A percentile compares a stretch with the other conserved stretches of the same genome.
These are phyloP conservation scores for Passer montanus DNA, from an alignment of 2,113 vertebrate genomes.

Conservation along the genomic window DNA sequence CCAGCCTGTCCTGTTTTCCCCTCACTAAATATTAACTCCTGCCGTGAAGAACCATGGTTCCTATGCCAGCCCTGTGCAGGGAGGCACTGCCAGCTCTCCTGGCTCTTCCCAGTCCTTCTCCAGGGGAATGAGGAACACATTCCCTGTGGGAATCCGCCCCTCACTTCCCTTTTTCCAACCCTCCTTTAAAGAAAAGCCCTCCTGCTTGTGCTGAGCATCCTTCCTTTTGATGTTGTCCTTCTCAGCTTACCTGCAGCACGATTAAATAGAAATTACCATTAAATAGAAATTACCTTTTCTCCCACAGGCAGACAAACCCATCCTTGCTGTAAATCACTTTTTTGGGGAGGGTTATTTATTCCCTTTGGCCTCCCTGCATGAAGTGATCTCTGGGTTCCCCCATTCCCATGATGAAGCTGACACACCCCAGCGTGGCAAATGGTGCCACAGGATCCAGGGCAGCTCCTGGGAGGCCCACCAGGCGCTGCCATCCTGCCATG, in stretches of 20 bases:
- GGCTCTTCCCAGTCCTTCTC: not conserved
- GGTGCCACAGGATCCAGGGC: not conserved
- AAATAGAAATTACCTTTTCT: not conserved
- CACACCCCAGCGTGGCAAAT: not conserved
- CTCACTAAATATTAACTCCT: not conserved
- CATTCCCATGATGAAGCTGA: slow-evolving; percentile 5
- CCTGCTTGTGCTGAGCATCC: not conserved
- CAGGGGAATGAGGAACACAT: not conserved
- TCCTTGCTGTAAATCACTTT: not conserved
- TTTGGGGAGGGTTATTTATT: not conserved
- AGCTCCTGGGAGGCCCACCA: not conserved
- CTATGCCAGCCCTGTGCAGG: not conserved
- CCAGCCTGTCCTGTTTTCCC: not conserved
- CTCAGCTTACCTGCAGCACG: not conserved
- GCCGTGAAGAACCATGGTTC: rapidly evolving
- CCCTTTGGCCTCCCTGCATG: not conserved
- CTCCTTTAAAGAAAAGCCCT: not conserved
- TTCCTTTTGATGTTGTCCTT: not conserved
- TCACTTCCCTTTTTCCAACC: not conserved
- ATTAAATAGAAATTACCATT: not conserved
- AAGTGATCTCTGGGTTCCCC: not conserved
- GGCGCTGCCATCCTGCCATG: not conserved
- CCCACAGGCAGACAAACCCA: not conserved
- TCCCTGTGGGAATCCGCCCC: not conserved
- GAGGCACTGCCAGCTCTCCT: not conserved